phyloP scores from a whole-genome alignment of 2,888 invertebrate genomes.

The Sympetrum striolatum region DNA sequence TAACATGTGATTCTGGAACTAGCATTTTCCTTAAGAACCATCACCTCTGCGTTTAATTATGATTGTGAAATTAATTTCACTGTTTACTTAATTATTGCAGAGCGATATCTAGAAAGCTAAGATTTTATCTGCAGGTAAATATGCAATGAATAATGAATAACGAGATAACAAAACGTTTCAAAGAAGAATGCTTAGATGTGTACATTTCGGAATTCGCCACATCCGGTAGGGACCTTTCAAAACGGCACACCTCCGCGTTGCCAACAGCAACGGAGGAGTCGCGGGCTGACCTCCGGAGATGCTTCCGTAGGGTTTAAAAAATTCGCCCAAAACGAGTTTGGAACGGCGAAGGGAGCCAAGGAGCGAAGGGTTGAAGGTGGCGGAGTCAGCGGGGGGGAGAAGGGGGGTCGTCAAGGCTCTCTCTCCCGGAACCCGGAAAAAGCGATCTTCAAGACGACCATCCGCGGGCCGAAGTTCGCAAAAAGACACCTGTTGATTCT shows the following conservation, averaged over 20 bases:
- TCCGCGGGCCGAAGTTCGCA: not conserved
- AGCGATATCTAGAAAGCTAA: too few relatives aligned
- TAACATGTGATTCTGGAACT: too few relatives aligned
- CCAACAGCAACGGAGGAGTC: not conserved
- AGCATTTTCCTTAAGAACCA: too few relatives aligned
- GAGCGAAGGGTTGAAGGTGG: not conserved
- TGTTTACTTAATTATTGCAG: too few relatives aligned
- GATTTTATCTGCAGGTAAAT: too few relatives aligned
- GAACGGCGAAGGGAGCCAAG: not conserved
- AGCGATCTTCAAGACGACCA: not conserved
- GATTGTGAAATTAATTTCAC: too few relatives aligned
- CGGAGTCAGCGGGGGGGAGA: not conserved
- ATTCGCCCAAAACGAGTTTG: not conserved
- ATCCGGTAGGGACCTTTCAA: too few relatives aligned
- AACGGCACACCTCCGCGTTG: not conserved
- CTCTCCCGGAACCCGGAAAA: not conserved
- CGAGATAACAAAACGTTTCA: too few relatives aligned
- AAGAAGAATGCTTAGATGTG: too few relatives aligned
- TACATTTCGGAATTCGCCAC: too few relatives aligned
- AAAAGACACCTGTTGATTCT: slow-evolving; percentile 17
- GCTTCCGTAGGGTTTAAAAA: not conserved
- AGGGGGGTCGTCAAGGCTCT: not conserved
- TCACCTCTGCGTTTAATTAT: too few relatives aligned
- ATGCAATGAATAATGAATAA: too few relatives aligned
- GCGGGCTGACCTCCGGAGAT: not conserved